Percentiles rank a stretch among this genome's conserved stretches.
These are phyloP conservation scores for Pogonognathellus flavescens DNA, from an alignment of 1,140 invertebrate genomes.

Conservation along the genomic window DNA sequence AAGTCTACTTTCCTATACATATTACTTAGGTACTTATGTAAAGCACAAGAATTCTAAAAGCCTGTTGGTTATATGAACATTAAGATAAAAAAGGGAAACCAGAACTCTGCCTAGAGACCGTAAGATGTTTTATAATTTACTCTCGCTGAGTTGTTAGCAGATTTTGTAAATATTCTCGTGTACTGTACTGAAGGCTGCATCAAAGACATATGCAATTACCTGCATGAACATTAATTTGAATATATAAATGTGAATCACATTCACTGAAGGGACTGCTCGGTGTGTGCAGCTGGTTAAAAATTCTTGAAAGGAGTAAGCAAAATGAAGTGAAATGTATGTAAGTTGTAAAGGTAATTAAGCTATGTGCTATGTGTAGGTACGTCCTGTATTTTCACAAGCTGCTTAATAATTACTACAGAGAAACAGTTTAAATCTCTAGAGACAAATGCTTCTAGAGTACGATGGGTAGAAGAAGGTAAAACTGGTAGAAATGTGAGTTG, in stretches of 20 bases:
- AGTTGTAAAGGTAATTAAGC: conserved; percentile 16
- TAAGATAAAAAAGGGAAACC: too few species aligned
- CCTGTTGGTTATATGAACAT: too few species aligned
- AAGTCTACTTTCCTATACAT: too few species aligned
- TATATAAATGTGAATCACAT: background rate
- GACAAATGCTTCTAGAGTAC: background rate
- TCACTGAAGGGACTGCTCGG: background rate
- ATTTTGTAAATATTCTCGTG: too few species aligned
- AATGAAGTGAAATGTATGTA: conserved; percentile 41
- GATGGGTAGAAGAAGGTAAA: background rate
- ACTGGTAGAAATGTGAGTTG: background rate
- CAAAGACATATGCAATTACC: background rate
- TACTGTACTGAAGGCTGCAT: too few species aligned
- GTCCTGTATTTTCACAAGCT: background rate
- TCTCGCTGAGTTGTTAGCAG: too few species aligned
- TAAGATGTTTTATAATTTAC: too few species aligned
- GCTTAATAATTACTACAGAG: conserved; percentile 25
- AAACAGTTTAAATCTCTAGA: conserved; percentile 7
- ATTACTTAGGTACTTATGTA: too few species aligned
- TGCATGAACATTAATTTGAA: background rate
- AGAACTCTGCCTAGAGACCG: too few species aligned
- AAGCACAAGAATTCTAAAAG: too few species aligned
- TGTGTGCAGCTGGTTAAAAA: conserved; percentile 13
- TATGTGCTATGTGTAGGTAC: background rate
- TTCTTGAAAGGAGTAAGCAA: background rate